A percentile compares a stretch with the other conserved stretches of the same genome.
Conservation (phyloP, 1,140 invertebrate species). For the Leptoteleia sp. region DNA sequence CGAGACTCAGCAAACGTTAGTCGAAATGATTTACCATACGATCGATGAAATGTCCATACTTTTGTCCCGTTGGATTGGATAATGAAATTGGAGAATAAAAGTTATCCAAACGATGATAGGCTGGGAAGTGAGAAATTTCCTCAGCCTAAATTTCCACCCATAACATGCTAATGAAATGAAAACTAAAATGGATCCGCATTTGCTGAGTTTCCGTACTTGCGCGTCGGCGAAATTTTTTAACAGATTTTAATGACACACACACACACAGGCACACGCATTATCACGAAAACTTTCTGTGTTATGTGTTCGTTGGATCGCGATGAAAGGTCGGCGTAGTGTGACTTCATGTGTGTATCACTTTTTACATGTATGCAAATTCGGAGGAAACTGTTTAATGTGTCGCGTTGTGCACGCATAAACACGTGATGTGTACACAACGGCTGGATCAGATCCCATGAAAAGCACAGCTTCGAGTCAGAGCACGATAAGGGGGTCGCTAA, state of each 20-base stretch:
- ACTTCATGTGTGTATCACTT: slow-evolving; percentile 58
- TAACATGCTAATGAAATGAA: no score
- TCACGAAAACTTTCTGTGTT: slow-evolving; percentile 31
- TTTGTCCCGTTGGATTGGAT: no score
- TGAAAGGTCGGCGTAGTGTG: slow-evolving; percentile 28
- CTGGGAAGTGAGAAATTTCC: no score
- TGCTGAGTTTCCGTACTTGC: neutral
- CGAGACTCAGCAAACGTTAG: no score
- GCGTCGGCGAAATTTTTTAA: neutral
- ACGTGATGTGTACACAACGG: slow-evolving; percentile 44
- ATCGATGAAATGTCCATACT: no score
- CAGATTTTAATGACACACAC: slow-evolving; percentile 10
- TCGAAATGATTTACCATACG: no score
- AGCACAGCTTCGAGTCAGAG: slow-evolving; percentile 63
- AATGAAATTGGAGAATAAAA: no score
- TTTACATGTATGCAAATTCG: slow-evolving; percentile 60
- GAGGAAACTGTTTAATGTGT: slow-evolving; percentile 25
- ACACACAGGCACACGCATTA: slow-evolving; percentile 29
- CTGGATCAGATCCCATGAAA: slow-evolving; percentile 31
- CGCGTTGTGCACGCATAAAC: slow-evolving; percentile 41
- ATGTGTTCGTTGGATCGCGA: slow-evolving; percentile 23
- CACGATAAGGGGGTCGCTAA: no score
- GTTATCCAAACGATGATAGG: no score
- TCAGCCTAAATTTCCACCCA: no score
- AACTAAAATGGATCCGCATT: neutral